Conservation (phyloP, 2,113 vertebrate species). For the Jacana jacana region DNA sequence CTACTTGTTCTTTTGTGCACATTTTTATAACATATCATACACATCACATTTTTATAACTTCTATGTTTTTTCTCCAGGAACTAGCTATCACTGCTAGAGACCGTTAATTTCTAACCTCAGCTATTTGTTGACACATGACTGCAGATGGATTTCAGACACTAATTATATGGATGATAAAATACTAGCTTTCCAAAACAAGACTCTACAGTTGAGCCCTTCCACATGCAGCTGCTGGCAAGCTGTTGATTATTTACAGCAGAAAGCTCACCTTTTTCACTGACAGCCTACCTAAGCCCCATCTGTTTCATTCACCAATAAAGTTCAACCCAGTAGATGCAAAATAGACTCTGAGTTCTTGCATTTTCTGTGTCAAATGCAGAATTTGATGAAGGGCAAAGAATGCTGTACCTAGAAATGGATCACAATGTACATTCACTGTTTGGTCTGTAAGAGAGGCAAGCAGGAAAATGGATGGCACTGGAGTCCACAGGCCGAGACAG, state of each 20-base stretch:
- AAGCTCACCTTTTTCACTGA: not conserved
- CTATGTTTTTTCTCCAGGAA: not conserved
- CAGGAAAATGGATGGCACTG: too few species aligned
- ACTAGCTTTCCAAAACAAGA: not conserved
- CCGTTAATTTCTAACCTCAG: not conserved
- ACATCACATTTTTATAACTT: not conserved
- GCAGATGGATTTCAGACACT: slow-evolving; percentile 16
- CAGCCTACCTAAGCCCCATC: not conserved
- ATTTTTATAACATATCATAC: too few species aligned
- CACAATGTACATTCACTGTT: not conserved
- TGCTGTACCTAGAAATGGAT: not conserved
- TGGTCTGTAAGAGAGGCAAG: too few species aligned
- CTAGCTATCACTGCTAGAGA: not conserved
- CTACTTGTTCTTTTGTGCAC: too few species aligned
- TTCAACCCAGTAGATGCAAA: not conserved
- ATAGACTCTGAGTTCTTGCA: not conserved
- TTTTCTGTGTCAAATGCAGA: not conserved
- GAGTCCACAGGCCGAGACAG: too few species aligned
- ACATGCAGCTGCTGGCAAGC: not conserved
- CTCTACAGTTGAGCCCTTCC: not conserved
- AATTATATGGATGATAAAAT: not conserved
- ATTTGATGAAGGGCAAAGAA: not conserved
- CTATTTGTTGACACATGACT: not conserved
- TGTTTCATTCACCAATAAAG: not conserved
- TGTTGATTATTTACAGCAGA: not conserved